Base-by-base conservation (phyloP, 2,113 vertebrate species). In the Oncorhynchus keta region DNA sequence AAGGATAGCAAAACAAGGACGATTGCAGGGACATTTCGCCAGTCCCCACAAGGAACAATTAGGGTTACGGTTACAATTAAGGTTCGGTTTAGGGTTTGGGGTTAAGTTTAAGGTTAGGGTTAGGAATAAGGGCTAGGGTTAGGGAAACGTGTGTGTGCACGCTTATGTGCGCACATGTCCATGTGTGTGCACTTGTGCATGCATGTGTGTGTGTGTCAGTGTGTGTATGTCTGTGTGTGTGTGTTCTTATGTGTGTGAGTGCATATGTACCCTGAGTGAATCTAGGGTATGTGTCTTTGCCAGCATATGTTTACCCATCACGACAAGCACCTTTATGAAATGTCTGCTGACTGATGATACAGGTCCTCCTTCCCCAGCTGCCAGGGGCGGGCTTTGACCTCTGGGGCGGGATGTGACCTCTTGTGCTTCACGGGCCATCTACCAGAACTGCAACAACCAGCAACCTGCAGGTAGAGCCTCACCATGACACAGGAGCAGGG, bases 331-430 rank as follows among this genome's bases (percentile, higher is more conserved):
- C 70, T 71, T 71, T 51, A 49, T 20, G 16, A 9, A 68, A n/a
- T 18, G 24, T 39, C 14, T 16, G 6, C 26, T n/a, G 28, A 61
- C 55, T 74, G 61, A 66, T 66, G 35, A 48, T 49, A 64, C 57
- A 73, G 32, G 72, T 32, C 73, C 62, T 65, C 57, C 35, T 20
- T 32, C 35, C 14, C 72, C 30, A 73, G 32, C 59, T 74, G 73
- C 32, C 73, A 66, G 61, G 73, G 72, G 72, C 12, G 30, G 16
- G 32, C 20, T 13, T 20, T 45, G 61, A 64, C 72, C 59, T 45
- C 14, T 14, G 48, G 32, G 35, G 59, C 4, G 7, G n/a, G 2
- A 1, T 62, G 59, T 22, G 12, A 13, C 14, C 51, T 55, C 14
- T 55, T 4, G 14, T 14, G 35, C 72, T 39, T n/a, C 22, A 39